Percentiles rank a stretch among this genome's conserved stretches.
These are phyloP conservation scores for Sciurus niger DNA, from an alignment of 2,113 vertebrate genomes.

Conservation along the genomic window DNA sequence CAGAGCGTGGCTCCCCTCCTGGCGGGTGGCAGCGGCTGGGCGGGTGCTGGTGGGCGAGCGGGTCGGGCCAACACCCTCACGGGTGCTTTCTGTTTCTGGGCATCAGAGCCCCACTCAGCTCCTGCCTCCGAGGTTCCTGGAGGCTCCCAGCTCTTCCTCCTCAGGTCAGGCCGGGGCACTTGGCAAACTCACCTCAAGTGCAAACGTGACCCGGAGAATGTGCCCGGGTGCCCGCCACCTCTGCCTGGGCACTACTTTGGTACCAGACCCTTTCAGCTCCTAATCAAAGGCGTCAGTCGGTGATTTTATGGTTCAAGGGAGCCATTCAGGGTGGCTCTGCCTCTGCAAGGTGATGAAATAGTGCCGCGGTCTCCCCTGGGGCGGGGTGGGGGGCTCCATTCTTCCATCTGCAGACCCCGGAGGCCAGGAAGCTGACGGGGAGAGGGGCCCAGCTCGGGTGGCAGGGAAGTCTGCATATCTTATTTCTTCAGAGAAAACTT, in stretches of 20 bases:
- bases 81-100: neutral
- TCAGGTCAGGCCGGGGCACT: neutral
- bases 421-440: neutral
- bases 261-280: neutral
- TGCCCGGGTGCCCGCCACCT: neutral
- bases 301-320: neutral
- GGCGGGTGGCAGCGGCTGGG: neutral
- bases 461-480: neutral
- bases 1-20: neutral
- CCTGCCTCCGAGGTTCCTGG: neutral
- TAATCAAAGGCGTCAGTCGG: neutral
- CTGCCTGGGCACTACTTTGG: neutral
- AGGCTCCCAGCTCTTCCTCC: neutral
- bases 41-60: rapidly evolving
- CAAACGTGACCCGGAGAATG: neutral
- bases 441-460: neutral
- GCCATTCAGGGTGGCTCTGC: neutral
- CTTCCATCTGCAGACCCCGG: neutral
- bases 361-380: rapidly evolving
- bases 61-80: rapidly evolving
- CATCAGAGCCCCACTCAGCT: neutral
- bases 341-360: neutral
- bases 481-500: neutral
- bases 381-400: neutral
- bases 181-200: neutral